Evolutionary conservation across 2,888 invertebrate genomes (phyloP).

Genomic region (Branchipolynoe longqiensis): DNA sequence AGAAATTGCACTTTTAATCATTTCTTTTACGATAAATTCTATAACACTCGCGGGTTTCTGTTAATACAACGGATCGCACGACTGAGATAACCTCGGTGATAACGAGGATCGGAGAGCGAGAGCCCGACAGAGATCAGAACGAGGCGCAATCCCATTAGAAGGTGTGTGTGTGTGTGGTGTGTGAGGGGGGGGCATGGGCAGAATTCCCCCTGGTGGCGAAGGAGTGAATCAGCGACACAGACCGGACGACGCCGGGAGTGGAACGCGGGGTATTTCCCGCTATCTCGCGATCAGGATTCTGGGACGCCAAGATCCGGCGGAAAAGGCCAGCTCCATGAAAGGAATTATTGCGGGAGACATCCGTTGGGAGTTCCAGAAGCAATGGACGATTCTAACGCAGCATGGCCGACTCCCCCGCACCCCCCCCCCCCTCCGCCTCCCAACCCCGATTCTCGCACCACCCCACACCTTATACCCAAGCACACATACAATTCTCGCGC

Average conservation of each 20-base stretch:
- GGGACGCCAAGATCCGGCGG: not conserved
- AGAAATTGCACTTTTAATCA: too few relatives aligned
- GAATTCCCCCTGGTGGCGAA: conserved; percentile 6
- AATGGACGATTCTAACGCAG: conserved; percentile 23
- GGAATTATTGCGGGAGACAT: conserved; percentile 23
- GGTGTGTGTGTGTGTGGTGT: too few relatives aligned
- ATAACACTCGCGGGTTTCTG: too few relatives aligned
- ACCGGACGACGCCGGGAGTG: conserved; percentile 9
- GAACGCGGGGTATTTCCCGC: conserved; percentile 24
- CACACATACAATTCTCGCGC: too few relatives aligned
- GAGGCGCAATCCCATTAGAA: conserved; percentile 46
- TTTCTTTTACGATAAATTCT: too few relatives aligned
- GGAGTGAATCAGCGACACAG: conserved; percentile 5
- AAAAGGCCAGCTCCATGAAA: conserved; percentile 21
- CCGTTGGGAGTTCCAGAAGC: not conserved
- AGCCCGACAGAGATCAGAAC: conserved; percentile 43
- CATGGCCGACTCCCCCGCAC: not conserved
- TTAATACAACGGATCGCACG: too few relatives aligned
- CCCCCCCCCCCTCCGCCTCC: not conserved
- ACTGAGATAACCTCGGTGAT: conserved; percentile 41
- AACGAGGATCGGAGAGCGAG: conserved; percentile 28
- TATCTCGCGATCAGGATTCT: not conserved
- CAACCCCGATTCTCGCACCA: not conserved
- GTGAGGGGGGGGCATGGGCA: not conserved
- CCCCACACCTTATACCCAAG: too few relatives aligned